Percentiles rank a stretch among this genome's conserved stretches.
Evolutionary conservation across 2,888 invertebrate species (phyloP).

Genomic region (Perithous albicinctus): DNA sequence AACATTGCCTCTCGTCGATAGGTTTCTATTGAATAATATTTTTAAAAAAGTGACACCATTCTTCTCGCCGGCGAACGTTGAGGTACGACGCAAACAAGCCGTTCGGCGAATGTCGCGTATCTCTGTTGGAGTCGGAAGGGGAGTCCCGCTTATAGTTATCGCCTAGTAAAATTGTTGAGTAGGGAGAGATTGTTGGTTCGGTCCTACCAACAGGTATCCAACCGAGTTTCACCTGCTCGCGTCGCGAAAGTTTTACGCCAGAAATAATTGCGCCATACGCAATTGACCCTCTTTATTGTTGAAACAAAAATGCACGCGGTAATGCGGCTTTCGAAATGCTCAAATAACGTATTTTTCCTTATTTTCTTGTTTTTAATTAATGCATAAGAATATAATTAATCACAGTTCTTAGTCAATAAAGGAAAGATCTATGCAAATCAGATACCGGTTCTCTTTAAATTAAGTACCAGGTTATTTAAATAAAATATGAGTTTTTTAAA

Average conservation of each 20-base stretch:
- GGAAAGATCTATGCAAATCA: too few species aligned
- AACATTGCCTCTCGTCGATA: too few species aligned
- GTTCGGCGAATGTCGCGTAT: neutral
- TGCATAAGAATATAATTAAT: too few species aligned
- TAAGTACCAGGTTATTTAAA: too few species aligned
- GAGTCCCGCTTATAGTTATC: conserved; percentile 4
- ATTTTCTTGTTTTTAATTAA: neutral
- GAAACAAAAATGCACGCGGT: conserved; percentile 2
- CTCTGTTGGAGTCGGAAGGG: neutral
- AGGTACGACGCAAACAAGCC: neutral
- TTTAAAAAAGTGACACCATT: neutral
- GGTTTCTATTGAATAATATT: too few species aligned
- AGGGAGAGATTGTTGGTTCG: conserved; percentile 34
- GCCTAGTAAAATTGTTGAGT: conserved; percentile 22
- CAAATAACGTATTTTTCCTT: neutral
- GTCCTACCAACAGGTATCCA: neutral
- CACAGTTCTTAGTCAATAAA: too few species aligned
- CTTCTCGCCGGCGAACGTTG: neutral
- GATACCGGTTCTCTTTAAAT: too few species aligned
- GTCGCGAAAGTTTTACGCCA: conserved; percentile 55
- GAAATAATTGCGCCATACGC: conserved; percentile 58
- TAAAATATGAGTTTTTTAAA: too few species aligned
- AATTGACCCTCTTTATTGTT: conserved; percentile 29
- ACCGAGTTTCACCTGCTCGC: conserved; percentile 46
- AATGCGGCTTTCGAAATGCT: conserved; percentile 24